These are phyloP conservation scores for Poecilia gillii DNA, from an alignment of 2,797 vertebrate genomes.

Conservation along the genomic window DNA sequence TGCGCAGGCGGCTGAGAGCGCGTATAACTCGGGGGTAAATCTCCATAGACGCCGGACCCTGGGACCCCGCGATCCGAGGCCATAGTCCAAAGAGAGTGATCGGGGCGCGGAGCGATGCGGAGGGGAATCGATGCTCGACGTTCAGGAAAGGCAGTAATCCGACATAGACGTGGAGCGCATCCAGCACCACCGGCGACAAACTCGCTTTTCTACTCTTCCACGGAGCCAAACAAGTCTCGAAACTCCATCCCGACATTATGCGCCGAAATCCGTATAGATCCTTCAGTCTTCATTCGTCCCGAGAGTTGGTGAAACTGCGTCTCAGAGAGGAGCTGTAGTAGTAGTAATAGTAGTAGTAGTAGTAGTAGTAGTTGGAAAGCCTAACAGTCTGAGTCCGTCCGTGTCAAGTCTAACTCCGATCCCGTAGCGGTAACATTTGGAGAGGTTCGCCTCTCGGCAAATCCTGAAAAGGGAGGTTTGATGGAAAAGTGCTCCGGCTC, in stretches of 20 bases:
- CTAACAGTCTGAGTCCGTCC: slow-evolving; percentile 43
- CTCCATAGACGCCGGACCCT: slow-evolving; percentile 83
- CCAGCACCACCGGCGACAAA: slow-evolving; percentile 74
- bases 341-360: slow-evolving; percentile 57
- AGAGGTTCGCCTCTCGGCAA: slow-evolving; percentile 83
- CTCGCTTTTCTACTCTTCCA: slow-evolving; percentile 77
- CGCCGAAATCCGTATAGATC: slow-evolving; percentile 85
- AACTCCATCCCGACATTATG: slow-evolving; percentile 90
- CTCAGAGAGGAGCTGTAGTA: slow-evolving; percentile 65
- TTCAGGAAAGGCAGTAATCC: slow-evolving; percentile 80
- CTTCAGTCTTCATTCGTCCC: slow-evolving; percentile 86
- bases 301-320: slow-evolving; percentile 72
- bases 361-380: slow-evolving; percentile 52
- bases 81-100: slow-evolving; percentile 83
- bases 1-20: slow-evolving; percentile 78
- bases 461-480: slow-evolving; percentile 89
- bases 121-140: slow-evolving; percentile 61
- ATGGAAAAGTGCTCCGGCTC: slow-evolving; percentile 88
- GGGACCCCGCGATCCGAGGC: slow-evolving; percentile 85
- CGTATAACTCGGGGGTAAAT: slow-evolving; percentile 85
- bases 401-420: slow-evolving; percentile 81
- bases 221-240: slow-evolving; percentile 84
- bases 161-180: slow-evolving; percentile 79
- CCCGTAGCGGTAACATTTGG: slow-evolving; percentile 86
- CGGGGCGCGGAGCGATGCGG: slow-evolving; percentile 62